These are phyloP conservation scores for Myotis vivesi DNA, from an alignment of 2,797 vertebrate genomes.

Conservation along the genomic window DNA sequence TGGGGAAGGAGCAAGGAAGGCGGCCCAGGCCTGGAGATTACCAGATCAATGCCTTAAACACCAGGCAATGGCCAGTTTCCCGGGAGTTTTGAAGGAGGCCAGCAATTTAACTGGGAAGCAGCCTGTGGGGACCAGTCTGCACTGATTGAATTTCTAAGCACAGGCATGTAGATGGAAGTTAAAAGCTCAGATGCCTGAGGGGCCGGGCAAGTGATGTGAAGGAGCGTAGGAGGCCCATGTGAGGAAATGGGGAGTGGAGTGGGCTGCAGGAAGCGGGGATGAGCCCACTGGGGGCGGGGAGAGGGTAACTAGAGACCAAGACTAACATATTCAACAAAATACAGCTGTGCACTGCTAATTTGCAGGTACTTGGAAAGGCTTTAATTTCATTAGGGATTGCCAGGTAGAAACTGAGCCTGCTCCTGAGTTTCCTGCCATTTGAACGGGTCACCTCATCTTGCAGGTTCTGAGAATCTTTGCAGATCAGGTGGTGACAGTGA, in stretches of 20 bases:
- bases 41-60: background rate
- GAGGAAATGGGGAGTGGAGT: background rate
- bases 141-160: background rate
- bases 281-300: accelerated
- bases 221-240: background rate
- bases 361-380: background rate
- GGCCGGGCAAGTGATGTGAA: background rate
- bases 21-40: background rate
- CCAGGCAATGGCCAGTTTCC: background rate
- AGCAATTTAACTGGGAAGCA: background rate
- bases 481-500: no score
- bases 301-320: background rate
- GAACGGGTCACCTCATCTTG: background rate
- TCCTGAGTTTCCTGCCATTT: background rate
- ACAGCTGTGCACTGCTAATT: background rate
- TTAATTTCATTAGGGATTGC: background rate
- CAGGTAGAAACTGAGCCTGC: background rate
- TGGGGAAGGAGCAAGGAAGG: accelerated
- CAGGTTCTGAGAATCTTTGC: background rate
- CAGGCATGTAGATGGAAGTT: background rate
- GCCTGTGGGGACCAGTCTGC: background rate
- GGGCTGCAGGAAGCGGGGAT: background rate
- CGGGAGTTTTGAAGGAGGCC: background rate
- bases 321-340: background rate
- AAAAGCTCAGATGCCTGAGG: background rate